These are phyloP conservation scores for Actinemys pallida DNA, from an alignment of 2,113 vertebrate species.

Conservation along the genomic window DNA sequence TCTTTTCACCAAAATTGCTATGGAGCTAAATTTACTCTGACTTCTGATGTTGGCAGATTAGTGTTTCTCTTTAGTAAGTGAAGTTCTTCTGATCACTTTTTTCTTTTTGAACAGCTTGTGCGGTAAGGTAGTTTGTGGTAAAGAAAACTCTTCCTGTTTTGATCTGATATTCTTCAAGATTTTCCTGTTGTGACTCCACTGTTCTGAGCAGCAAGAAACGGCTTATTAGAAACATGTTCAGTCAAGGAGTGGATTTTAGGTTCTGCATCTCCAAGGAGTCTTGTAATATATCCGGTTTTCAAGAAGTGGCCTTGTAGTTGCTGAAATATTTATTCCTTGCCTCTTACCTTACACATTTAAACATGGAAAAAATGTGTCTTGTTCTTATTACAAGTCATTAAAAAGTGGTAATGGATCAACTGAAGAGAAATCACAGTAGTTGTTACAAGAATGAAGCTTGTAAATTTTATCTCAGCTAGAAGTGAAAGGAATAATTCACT, in stretches of 20 bases:
- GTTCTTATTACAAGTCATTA: not conserved
- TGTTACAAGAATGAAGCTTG: not conserved
- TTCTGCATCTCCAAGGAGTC: not conserved
- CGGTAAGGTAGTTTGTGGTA: not conserved
- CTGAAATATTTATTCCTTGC: not conserved
- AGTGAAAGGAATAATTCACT: not conserved
- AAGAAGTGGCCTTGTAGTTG: not conserved
- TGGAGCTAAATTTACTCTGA: not conserved
- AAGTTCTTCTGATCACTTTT: not conserved
- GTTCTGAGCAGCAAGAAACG: not conserved
- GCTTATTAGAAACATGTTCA: fast-evolving
- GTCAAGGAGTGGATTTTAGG: not conserved
- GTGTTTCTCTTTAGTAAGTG: not conserved
- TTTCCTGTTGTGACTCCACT: fast-evolving
- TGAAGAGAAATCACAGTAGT: not conserved
- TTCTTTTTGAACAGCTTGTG: not conserved
- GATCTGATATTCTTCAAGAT: not conserved
- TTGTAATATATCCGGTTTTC: not conserved
- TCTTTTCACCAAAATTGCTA: fast-evolving
- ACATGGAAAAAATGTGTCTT: not conserved
- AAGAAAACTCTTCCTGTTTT: conserved; percentile 32
- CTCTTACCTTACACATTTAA: not conserved
- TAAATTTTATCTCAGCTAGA: not conserved
- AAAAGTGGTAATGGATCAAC: not conserved
- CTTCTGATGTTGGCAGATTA: not conserved